phyloP scores from a whole-genome alignment of 2,113 vertebrate genomes.

The Microcebus jonahi region DNA sequence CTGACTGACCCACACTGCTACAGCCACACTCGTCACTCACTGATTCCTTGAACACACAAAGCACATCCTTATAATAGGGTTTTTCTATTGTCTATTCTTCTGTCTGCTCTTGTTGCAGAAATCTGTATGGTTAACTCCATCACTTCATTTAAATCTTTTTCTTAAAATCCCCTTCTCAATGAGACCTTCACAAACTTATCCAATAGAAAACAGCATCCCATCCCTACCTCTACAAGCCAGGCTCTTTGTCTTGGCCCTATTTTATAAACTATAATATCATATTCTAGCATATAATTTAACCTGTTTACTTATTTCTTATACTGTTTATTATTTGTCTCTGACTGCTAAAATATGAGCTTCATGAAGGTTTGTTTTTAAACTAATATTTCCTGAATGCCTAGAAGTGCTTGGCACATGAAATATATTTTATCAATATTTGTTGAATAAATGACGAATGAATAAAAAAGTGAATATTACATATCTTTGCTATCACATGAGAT shows the following conservation, averaged over 20 bases:
- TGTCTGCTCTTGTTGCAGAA: not conserved
- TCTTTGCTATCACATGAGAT: not conserved
- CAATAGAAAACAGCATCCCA: not conserved
- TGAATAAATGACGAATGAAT: not conserved
- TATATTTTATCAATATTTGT: not conserved
- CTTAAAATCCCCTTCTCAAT: not conserved
- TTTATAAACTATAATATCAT: not conserved
- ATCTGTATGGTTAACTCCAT: not conserved
- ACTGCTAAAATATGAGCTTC: not conserved
- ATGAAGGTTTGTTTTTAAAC: not conserved
- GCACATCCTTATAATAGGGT: accelerated
- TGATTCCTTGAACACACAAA: not conserved
- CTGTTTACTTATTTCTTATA: not conserved
- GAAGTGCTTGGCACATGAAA: not conserved
- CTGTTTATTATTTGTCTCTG: not conserved
- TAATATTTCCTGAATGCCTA: not conserved
- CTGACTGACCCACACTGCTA: no score
- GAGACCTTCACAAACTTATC: not conserved
- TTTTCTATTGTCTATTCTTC: not conserved
- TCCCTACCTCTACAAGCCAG: not conserved
- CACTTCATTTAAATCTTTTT: not conserved
- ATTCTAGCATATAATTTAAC: not conserved
- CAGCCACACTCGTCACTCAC: not conserved
- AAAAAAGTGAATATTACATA: not conserved
- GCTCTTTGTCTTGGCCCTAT: not conserved